Evolutionary conservation across 2,888 invertebrate species (phyloP).

Genomic region (Embidobia sp.): DNA sequence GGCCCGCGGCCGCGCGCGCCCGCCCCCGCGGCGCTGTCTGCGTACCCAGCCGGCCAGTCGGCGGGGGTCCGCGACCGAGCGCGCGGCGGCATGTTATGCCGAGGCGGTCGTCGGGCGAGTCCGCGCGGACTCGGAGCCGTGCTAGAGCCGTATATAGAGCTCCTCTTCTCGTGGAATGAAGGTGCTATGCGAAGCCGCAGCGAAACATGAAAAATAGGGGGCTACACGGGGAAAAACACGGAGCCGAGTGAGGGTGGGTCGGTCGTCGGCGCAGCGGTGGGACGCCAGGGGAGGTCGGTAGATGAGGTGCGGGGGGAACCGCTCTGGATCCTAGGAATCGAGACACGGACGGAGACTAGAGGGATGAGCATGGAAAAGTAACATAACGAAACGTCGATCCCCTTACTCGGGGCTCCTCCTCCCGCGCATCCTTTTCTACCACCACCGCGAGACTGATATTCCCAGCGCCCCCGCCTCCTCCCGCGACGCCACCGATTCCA

Average conservation of each 20-base stretch:
- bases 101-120: conserved; percentile 61
- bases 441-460: conserved; percentile 55
- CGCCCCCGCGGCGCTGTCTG: too few relatives aligned
- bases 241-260: conserved; percentile 65
- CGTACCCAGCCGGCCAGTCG: too few relatives aligned
- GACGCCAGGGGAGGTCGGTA: too few relatives aligned
- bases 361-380: conserved; percentile 80
- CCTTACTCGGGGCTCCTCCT: conserved; percentile 77
- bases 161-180: conserved; percentile 74
- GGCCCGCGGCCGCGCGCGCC: too few relatives aligned
- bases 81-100: too few relatives aligned
- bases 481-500: conserved; percentile 26
- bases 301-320: too few relatives aligned
- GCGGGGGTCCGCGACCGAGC: too few relatives aligned
- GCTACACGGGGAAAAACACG: conserved; percentile 81
- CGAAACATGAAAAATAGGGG: conserved; percentile 82
- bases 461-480: conserved; percentile 19
- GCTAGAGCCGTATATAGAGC: too few relatives aligned
- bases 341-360: conserved; percentile 70
- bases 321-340: too few relatives aligned
- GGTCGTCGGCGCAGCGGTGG: conserved; percentile 57
- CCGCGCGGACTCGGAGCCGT: too few relatives aligned
- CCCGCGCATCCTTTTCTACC: conserved; percentile 43
- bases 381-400: conserved; percentile 82
- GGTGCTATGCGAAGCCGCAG: conserved; percentile 82